Base-by-base conservation (phyloP, 2,113 vertebrate species). In the Brachirus orientalis region DNA sequence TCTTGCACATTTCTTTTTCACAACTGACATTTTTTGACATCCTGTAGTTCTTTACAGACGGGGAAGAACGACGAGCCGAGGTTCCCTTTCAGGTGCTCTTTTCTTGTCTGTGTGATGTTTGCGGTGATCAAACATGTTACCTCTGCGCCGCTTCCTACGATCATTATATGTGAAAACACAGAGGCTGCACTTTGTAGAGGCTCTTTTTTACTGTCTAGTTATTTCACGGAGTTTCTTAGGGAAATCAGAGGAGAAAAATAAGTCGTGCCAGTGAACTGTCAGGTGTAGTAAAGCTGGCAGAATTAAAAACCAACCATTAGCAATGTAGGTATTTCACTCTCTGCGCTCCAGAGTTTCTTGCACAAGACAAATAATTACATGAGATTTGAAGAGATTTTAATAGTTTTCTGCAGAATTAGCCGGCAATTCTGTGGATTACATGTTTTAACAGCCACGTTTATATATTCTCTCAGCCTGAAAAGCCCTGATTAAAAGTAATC, bases 101-200 rank as follows among this genome's bases (percentile, higher is more conserved):
- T 20, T 67, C 47, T 58, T 55, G 46, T 35, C 8, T 1, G 22
- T 52, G 46, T 63, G 68, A 68, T 47, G 52, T 48, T 40, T 1
- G 17, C 51, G 1, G 35, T 59, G 78, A 80, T 76, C 72, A 75
- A 72, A 71, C 77, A 60, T 50, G 46, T 14, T 4, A 64, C 57
- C 66, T 62, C 40, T 56, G 41, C 44, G 57, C 67, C 18, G 67
- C 57, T 16, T 48, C 72, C 41, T 44, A 20, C 48, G 58, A 16
- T 81, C 68, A 63, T 81, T 76, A 60, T n/a, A 76, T 47, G 47
- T 76, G 63, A 68, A 72, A 63, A 69, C 13, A 63, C 67, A 67
- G 40, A 80, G 14, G 52, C 4, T 13, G 33, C 45, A 11, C 40
- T 37, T 36, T 62, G 54, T 10, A 56, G 22, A 19, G 18, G 44